These are phyloP conservation scores for Osedax fenrisi DNA, from an alignment of 2,888 invertebrate species.

Conservation along the genomic window DNA sequence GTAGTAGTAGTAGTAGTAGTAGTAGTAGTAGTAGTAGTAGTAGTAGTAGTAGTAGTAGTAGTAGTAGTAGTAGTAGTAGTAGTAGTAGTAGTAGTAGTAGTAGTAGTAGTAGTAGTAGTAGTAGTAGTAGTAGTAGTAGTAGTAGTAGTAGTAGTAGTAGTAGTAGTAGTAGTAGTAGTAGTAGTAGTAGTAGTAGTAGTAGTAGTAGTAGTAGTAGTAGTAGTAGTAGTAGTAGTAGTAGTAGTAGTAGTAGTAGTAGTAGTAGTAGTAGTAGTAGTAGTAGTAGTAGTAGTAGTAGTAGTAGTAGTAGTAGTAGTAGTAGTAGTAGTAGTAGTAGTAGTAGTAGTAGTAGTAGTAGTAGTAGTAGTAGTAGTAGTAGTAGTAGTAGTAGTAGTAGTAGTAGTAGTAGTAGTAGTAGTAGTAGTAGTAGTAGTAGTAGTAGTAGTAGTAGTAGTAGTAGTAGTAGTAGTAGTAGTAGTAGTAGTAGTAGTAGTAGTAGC, in stretches of 20 bases:
- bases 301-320: constrained; percentile 22
- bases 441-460: constrained; percentile 11
- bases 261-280: constrained; percentile 20
- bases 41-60: constrained; percentile 15
- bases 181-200: constrained; percentile 16
- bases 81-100: constrained; percentile 22
- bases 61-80: constrained; percentile 18
- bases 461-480: constrained; percentile 11
- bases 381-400: constrained; percentile 14
- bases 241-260: constrained; percentile 16
- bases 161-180: constrained; percentile 20
- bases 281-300: constrained; percentile 19
- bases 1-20: constrained; percentile 21
- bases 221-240: constrained; percentile 19
- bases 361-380: constrained; percentile 18
- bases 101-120: constrained; percentile 18
- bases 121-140: constrained; percentile 15
- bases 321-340: constrained; percentile 12
- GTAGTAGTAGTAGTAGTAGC: background rate
- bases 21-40: constrained; percentile 20
- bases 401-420: constrained; percentile 17
- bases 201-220: constrained; percentile 18
- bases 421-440: constrained; percentile 12
- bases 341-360: constrained; percentile 11
- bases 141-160: constrained; percentile 19